Base-by-base conservation (phyloP, 2,888 invertebrate genomes). In the Eristalis pertinax region DNA sequence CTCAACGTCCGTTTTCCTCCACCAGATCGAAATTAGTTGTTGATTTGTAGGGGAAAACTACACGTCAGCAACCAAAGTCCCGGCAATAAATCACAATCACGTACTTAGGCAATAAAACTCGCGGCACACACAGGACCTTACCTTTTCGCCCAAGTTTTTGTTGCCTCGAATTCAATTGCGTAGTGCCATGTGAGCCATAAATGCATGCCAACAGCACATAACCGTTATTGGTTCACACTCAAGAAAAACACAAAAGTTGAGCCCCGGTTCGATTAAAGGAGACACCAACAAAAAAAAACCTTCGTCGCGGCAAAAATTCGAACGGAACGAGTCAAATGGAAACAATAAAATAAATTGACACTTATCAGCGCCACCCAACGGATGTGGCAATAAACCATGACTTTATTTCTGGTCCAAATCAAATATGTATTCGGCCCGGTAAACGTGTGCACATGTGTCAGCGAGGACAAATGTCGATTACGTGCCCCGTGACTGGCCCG, bases 301-400 rank as follows among this genome's bases (percentile, higher is more conserved):
- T 2, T 1, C 8, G 32, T 8, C 8, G 32, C 26, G 35, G 10
- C 35, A 35, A 35, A 35, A 35, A 41, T 13, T 15, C 19, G 19
- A 19, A 2, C 19, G 8, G 50, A 50, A 50, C 19, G 50, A 19
- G 19, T 29, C 41, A 62, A 77, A 50, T 69, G 29, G 62, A 63
- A 70, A 70, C 58, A 29, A 58, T 72, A 56, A 78, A 68, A 68
- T 62, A 62, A 60, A 62, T 76, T 32, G 62, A 68, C 68, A 62
- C 62, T 76, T 60, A 62, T 68, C 76, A 68, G 62, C 29, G 24
- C 41, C 60, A 60, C 68, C 29, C 67, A 69, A 56, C 56, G 38
- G 7, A 70, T 50, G 63, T 56, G 63, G 13, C 63, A 50, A 70
- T 64, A 78, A 70, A 70, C 35, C 26, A 26, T 11, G 5, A 24